Evolutionary conservation across 2,797 vertebrate genomes (phyloP), one percentile per base, ranked within the genome.

Genomic region (Acanthornis magna): DNA sequence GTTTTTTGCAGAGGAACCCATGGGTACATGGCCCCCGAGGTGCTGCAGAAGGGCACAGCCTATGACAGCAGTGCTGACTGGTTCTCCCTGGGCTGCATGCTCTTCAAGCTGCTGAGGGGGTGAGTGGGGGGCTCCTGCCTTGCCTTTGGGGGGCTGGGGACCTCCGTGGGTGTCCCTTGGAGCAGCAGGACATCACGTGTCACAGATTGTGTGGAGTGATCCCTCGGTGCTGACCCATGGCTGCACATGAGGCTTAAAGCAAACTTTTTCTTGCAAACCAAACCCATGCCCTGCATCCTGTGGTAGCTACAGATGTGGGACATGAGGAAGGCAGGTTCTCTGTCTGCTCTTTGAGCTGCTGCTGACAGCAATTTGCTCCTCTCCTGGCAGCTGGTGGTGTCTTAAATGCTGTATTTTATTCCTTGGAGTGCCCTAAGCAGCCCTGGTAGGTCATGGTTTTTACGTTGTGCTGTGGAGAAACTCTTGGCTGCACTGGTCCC

Each of bases 11-110:
- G 99, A 12, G 99, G 99, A 13, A 99, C 99, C 45, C 99, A 99
- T 2, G 99, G 99, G 7, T 99, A 99, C 98, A 99, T 99, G 99
- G 99, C 99, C 77, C 99, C 99, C 0, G 99, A 99, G 98, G 99
- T 99, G 71, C 98, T 99, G 26, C 99, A 99, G 98, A 99, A 99
- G 96, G 99, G 99, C 57, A 99, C 99, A 0, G 98, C 99, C 0
- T 99, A 99, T 3, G 99, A 99, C 97, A 99, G 99, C 98, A 99
- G 99, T 0, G 99, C 99, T 0, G 99, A 99, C 98, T 99, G 99
- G 99, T 99, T 99, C 98, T 99, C 99, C 11, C 96, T 99, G 94
- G 99, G 99, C 89, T 99, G 99, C 97, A 99, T 99, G 99, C 98
- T 99, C 63, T 99, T 99, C 98, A 99, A 99, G 84, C 99, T 99